Base-by-base conservation (phyloP, 2,113 vertebrate genomes). In the human region DNA sequence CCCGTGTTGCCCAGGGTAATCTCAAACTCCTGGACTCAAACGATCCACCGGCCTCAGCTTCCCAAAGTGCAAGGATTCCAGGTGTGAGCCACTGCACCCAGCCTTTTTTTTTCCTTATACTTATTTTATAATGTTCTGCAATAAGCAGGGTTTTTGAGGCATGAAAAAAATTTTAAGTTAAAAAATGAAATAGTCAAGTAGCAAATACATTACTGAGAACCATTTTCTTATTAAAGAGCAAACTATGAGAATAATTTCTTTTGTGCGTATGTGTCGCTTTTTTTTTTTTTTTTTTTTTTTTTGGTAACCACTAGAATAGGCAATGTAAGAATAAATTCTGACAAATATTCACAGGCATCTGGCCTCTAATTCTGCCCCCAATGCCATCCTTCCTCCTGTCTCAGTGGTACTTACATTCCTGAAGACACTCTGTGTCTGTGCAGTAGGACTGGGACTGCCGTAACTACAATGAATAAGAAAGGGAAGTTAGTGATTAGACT, bases 361-460 rank as follows among this genome's bases (percentile, higher is more conserved):
- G 52, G 35, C 35, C 27, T 93, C 35, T 70, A 84, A 73, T 57
- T 35, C 35, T 43, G 25, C 5, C 76, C 76, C n/a, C 75, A 81
- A 25, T 1, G 11, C 45, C 55, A 93, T 20, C 66, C 48, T 64
- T 59, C 7, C 2, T 1, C 52, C 3, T 52, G 35, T 35, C 32
- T 88, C 93, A n/a, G 3, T 2, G 30, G 92, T 98, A 99, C 99
- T 99, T 99, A 99, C 99, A 96, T 99, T 99, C 99, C 98, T 99
- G 99, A 98, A 99, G 99, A 98, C 99, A 99, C 97, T 99, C 99
- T 68, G 99, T 99, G 98, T 99, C 99, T 97, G 99, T 99, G 98
- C 99, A 99, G 98, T 99, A 99, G 4, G 99, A 99, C 98, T 99
- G 99, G 93, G 99, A 99, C 98, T 99, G 99, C 98, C 99, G 99